Evolutionary conservation across 2,888 invertebrate genomes (phyloP), one percentile per base, ranked within the genome.

Genomic region (Aphodius granarius): DNA sequence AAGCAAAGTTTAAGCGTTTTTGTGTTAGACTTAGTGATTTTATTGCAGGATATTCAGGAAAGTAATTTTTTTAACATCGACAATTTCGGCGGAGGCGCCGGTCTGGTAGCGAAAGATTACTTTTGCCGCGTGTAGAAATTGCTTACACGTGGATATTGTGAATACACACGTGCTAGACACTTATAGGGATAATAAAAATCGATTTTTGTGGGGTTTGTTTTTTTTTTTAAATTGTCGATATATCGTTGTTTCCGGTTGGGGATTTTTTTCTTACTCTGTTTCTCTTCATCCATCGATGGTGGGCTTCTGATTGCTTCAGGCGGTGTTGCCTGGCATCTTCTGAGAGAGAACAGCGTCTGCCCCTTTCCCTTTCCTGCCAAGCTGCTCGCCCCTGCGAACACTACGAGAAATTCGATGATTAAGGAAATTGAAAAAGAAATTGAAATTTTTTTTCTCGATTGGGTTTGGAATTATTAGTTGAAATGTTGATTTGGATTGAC

Each of bases 341-440:
- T 86, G 92, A 92, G 88, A 92, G 92, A 84, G 92, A 91, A 88
- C 89, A 90, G 86, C 90, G 89, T 83, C 90, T 88, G 83, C 90
- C 90, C 78, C 90, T 86, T 84, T 91, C 86, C 86, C 88, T 81
- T 81, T 93, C 94, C 88, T 94, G 92, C 94, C 95, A 94, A 87
- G 95, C 95, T 86, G 94, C 94, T 86, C 94, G 93, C 83, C 94
- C 93, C 87, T 93, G 93, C 84, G 93, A 94, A 90, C 94, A 94
- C 94, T 94, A 89, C 77, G 73, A 78, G 81, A 23, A 77, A 43
- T 43, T 43, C 13, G 43, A 3, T 43, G 43, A 43, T 43, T 43
- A 43, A 43, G 43, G 43, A 43, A 43, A 43, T 43, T 43, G 43
- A 13, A 43, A 1, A 3, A 43, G 13, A 43, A 1, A 3, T 43